Evolutionary conservation across 2,113 vertebrate species (phyloP), one percentile per base, ranked within the genome.

Genomic region (Vidua chalybeata): DNA sequence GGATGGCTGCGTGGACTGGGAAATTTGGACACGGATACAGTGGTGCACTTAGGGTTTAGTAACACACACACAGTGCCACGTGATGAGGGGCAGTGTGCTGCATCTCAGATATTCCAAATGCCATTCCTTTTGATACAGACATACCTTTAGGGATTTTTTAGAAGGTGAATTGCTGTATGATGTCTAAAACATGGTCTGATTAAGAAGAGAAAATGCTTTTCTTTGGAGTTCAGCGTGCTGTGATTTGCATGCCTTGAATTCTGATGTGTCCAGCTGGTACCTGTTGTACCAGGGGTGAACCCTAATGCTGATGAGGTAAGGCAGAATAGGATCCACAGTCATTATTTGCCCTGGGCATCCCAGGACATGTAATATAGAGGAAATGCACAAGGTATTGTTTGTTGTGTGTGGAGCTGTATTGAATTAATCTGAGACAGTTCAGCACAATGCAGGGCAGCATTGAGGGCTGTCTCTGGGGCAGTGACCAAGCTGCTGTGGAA

Each of bases 171-270:
- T 92, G 22, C 74, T 68, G 3, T 81, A 0, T 24, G 46, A 58
- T 64, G 37, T 35, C 58, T 72, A 30, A 54, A 81, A 18, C 30
- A 7, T 27, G 28, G 41, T 80, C 17, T 81, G 18, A 23, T 2
- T 64, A 56, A 62, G 84, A 84, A 78, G 74, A 92, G 37, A 71
- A 86, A 63, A 66, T 52, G 33, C 6, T 67, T 75, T 73, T 46
- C 35, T 41, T 83, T 84, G 75, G 69, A 77, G 61, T 83, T 55
- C 33, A 83, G 67, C 13, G 3, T 85, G 81, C 64, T 91, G 63
- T 71, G 71, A 43, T 90, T 89, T 95, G 83, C 64, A 26, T 90
- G 89, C 55, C 66, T 75, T 46, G 51, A 59, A 11, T 74, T 88
- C 21, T 39, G 37, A 5, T 63, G 7, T 14, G 7, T 48, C 11